Base-by-base conservation (phyloP, 2,113 vertebrate genomes). In the Maccullochella peelii region DNA sequence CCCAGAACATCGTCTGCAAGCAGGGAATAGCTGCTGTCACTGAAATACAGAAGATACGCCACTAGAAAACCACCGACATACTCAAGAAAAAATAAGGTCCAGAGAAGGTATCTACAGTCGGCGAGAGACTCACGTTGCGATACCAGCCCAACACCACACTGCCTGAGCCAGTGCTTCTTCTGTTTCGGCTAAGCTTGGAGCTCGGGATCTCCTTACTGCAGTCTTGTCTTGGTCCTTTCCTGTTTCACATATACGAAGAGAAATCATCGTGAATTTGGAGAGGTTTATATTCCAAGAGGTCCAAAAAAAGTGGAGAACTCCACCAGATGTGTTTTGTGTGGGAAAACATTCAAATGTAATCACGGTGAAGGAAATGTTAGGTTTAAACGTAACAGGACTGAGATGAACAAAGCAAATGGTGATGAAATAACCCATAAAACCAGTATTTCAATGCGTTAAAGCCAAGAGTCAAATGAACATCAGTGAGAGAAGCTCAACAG, bases 91-190 rank as follows among this genome's bases (percentile, higher is more conserved):
- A 23, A 58, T 6, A 9, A 16, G 11, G 30, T 4, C 21, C 18
- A 6, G 15, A 23, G 52, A 25, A 36, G 20, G 20, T n/a, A 36
- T 30, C 14, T 36, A 42, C 5, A 1, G 23, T n/a, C 4, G 27
- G 54, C 0, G 9, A 69, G 6, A 27, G 1, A 3, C 95, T 91
- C 86, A 99, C 98, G 95, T 96, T 90, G 96, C 87, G 27, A 99
- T 94, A 49, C 97, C 98, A 1, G 95, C 92, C 65, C 97, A 98
- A 62, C 96, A 94, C 98, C 98, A 99, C 55, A 98, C 97, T 0
- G 96, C 96, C 69, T 97, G 96, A 6, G 95, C 96, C 54, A 99
- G 91, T 27, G 95, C 91, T 80, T 96, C 96, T 78, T 98, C 97
- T 0, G 95, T 97, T 78, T 98, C 97, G 0, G 96, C 95, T 82